These are phyloP conservation scores for Psilopsiagon aurifrons DNA, from an alignment of 2,113 vertebrate species.

Conservation along the genomic window DNA sequence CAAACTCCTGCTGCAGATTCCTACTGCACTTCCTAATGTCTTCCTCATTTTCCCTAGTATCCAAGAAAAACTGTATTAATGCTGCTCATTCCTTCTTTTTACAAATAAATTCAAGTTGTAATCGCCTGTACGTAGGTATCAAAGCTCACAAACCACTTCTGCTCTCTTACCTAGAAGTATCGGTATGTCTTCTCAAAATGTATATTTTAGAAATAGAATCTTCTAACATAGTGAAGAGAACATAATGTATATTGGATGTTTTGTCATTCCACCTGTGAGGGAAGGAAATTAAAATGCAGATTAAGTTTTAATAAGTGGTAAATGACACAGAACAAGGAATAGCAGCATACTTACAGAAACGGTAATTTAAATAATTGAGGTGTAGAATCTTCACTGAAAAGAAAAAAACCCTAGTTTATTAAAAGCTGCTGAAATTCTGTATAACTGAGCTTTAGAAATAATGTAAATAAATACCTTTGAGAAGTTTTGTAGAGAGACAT, in stretches of 20 bases:
- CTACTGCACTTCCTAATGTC: background rate
- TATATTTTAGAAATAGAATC: conserved; percentile 85
- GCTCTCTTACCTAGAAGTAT: conserved; percentile 83
- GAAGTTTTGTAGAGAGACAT: conserved; percentile 84
- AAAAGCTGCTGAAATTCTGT: background rate
- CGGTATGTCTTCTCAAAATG: conserved; percentile 86
- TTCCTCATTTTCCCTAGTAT: background rate
- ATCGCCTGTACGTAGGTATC: background rate
- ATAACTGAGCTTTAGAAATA: background rate
- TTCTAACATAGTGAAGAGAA: conserved; percentile 91
- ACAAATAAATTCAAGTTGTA: background rate
- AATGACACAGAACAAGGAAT: background rate
- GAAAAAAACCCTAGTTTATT: conserved; percentile 16
- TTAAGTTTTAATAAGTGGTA: background rate
- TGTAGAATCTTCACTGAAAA: conserved; percentile 82
- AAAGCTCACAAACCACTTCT: background rate
- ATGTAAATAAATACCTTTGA: conserved; percentile 78
- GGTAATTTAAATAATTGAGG: conserved; percentile 88
- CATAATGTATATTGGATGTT: conserved; percentile 87
- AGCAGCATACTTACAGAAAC: conserved; percentile 84
- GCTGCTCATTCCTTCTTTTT: background rate
- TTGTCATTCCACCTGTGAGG: conserved; percentile 91
- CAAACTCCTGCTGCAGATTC: background rate
- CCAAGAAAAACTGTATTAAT: background rate
- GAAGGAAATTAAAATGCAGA: background rate